These are phyloP conservation scores for Gnathonemus echidnorhynchus DNA, from an alignment of 2,113 vertebrate genomes.

Conservation along the genomic window DNA sequence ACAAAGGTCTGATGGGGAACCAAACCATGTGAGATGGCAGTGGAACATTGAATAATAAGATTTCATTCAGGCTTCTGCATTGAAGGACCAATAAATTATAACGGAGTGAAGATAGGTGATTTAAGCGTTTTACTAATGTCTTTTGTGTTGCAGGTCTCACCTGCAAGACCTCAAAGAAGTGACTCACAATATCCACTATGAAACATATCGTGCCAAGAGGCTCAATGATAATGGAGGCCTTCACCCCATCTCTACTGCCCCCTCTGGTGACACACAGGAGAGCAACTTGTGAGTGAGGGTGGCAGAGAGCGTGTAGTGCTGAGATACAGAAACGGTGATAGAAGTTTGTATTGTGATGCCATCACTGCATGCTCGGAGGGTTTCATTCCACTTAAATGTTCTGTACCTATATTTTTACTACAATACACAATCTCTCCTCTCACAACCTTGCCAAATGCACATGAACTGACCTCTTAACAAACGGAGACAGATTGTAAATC, in stretches of 20 bases:
- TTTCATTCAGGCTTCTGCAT: background rate
- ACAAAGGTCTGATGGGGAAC: background rate
- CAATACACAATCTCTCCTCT: constrained; percentile 9
- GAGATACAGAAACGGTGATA: background rate
- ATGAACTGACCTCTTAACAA: background rate
- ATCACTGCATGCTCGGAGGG: constrained; percentile 48
- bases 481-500: background rate
- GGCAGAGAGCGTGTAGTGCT: background rate
- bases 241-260: constrained; percentile 67
- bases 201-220: constrained; percentile 92
- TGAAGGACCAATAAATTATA: background rate
- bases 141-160: constrained; percentile 70
- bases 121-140: background rate
- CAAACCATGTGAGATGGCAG: background rate
- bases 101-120: background rate
- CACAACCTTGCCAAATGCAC: constrained; percentile 7
- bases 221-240: constrained; percentile 90
- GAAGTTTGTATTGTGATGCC: constrained; percentile 28
- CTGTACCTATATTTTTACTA: constrained; percentile 13
- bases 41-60: background rate
- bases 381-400: constrained; percentile 35
- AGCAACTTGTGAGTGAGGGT: constrained; percentile 75
- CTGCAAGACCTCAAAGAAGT: constrained; percentile 96
- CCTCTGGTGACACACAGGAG: constrained; percentile 64
- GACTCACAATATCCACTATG: constrained; percentile 96